Percentiles rank a stretch among this genome's conserved stretches.
These are phyloP conservation scores for Caenorhabditis remanei DNA, from an alignment of 1,140 invertebrate species.

Conservation along the genomic window DNA sequence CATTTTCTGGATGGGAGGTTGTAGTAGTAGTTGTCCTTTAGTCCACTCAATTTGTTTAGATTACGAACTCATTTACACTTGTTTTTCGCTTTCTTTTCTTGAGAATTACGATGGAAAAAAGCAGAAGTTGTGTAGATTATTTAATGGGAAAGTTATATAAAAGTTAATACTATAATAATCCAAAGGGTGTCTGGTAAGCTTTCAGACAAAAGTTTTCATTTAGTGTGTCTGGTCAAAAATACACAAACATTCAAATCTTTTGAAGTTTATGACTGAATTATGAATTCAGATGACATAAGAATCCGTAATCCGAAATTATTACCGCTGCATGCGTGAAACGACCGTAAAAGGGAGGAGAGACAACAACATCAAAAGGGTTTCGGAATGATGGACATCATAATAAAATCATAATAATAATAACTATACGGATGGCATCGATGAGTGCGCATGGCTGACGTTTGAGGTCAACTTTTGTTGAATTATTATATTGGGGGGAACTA, in stretches of 20 bases:
- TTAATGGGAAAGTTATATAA: not conserved
- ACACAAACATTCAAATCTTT: too few species aligned
- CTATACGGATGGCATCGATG: not conserved
- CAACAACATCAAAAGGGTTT: constrained; percentile 17
- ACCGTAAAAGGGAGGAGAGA: not conserved
- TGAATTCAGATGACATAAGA: not conserved
- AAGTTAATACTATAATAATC: too few species aligned
- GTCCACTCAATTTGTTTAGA: constrained; percentile 50
- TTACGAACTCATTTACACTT: constrained; percentile 51
- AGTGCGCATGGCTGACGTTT: constrained; percentile 49
- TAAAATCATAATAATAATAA: constrained; percentile 42
- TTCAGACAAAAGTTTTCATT: too few species aligned
- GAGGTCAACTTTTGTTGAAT: constrained; percentile 47
- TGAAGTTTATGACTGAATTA: too few species aligned
- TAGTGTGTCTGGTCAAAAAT: too few species aligned
- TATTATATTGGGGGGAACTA: constrained; percentile 3
- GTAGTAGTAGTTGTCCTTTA: constrained; percentile 20
- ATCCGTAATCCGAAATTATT: not conserved
- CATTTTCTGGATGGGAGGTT: constrained; percentile 53
- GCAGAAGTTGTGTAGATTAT: not conserved
- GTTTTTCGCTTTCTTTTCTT: not conserved
- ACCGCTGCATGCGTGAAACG: not conserved
- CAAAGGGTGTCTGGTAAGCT: too few species aligned
- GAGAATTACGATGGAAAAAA: constrained; percentile 4
- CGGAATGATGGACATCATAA: constrained; percentile 38